phyloP scores from a whole-genome alignment of 2,797 vertebrate species.

The Coilia nasus region DNA sequence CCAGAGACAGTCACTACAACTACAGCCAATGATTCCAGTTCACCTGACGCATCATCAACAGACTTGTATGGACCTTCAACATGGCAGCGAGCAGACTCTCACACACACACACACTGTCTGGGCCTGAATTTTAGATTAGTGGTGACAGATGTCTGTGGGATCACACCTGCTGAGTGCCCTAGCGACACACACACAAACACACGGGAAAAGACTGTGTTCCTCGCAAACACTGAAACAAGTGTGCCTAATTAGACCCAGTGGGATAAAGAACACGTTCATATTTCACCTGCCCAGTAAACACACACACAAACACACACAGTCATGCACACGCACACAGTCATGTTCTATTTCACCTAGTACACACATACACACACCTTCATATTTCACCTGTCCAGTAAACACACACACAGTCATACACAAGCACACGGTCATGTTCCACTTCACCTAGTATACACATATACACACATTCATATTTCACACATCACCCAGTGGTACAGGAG shows the following conservation, averaged over 20 bases:
- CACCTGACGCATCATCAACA: background rate
- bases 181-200: background rate
- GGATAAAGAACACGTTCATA: background rate
- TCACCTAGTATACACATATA: too few species aligned
- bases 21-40: too few species aligned
- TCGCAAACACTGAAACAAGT: slow-evolving; percentile 22
- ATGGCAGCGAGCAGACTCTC: background rate
- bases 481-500: too few species aligned
- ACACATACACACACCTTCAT: background rate
- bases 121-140: slow-evolving; percentile 43
- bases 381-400: background rate
- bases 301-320: background rate
- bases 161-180: slow-evolving; percentile 47
- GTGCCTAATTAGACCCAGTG: background rate
- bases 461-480: too few species aligned
- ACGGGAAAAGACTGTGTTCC: background rate
- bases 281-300: background rate
- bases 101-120: slow-evolving; percentile 31
- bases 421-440: background rate
- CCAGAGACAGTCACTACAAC: too few species aligned
- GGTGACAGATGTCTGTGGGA: slow-evolving; percentile 56
- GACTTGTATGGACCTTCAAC: background rate
- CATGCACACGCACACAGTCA: background rate
- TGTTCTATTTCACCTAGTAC: background rate
- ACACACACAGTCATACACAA: background rate